phyloP scores from a whole-genome alignment of 2,113 vertebrate genomes.

The Herpetotheres cachinnans region DNA sequence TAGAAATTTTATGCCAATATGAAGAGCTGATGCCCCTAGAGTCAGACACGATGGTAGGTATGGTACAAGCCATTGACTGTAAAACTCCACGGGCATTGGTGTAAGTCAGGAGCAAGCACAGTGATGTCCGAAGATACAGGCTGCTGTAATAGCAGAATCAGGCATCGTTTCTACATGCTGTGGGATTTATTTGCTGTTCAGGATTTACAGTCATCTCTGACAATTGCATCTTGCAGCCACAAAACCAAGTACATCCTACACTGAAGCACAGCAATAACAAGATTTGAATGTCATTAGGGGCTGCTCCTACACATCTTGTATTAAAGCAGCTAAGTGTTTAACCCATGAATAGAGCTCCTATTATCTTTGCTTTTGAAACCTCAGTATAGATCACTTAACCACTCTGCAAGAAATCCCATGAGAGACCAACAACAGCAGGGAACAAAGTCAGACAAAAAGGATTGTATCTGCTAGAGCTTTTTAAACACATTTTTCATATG shows the following conservation, averaged over 20 bases:
- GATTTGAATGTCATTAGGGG: conserved; percentile 56
- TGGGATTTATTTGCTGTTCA: conserved; percentile 29
- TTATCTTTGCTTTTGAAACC: conserved; percentile 61
- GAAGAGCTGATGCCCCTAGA: not conserved
- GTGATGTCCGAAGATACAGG: not conserved
- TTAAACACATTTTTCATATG: not conserved
- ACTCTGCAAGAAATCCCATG: conserved; percentile 26
- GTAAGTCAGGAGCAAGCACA: not conserved
- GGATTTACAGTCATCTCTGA: conserved; percentile 14
- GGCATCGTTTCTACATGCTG: not conserved
- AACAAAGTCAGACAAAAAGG: conserved; percentile 23
- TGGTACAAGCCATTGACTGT: not conserved
- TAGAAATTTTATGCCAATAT: not conserved
- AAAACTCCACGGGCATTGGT: not conserved
- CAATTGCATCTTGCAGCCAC: conserved; percentile 28
- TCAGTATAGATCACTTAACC: conserved; percentile 33
- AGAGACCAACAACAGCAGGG: conserved; percentile 33
- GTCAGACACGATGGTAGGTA: not conserved
- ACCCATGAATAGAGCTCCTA: conserved; percentile 33
- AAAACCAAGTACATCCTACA: conserved; percentile 44
- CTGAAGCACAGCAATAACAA: conserved; percentile 43
- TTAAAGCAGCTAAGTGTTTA: conserved; percentile 61
- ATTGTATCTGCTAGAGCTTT: conserved; percentile 35
- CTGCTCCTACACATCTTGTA: conserved; percentile 45
- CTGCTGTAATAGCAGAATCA: not conserved